phyloP scores from a whole-genome alignment of 2,888 invertebrate species.

The Mesochorus sp. region DNA sequence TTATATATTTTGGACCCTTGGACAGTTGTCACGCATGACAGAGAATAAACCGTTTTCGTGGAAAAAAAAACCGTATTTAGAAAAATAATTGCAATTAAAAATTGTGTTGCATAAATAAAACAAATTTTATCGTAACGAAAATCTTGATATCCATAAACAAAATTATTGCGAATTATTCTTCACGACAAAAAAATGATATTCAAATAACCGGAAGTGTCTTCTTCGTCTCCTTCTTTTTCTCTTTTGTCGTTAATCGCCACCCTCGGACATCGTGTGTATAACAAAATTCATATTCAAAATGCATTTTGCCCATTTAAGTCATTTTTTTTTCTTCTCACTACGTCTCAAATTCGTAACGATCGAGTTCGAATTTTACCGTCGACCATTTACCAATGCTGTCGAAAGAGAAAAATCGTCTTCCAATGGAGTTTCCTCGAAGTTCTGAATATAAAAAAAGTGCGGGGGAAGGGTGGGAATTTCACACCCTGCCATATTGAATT shows the following conservation, averaged over 20 bases:
- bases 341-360: constrained; percentile 5
- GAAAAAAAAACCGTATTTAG: not conserved
- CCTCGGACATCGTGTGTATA: too few relatives aligned
- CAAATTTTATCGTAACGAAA: too few relatives aligned
- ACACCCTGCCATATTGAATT: constrained; percentile 42
- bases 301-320: not conserved
- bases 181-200: too few relatives aligned
- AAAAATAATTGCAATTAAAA: too few relatives aligned
- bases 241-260: too few relatives aligned
- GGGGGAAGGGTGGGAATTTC: constrained; percentile 13
- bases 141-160: too few relatives aligned
- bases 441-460: not conserved
- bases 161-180: too few relatives aligned
- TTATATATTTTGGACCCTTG: not conserved
- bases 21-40: not conserved
- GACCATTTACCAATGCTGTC: not conserved
- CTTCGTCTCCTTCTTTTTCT: too few relatives aligned
- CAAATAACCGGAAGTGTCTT: too few relatives aligned
- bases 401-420: constrained; percentile 3
- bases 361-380: constrained; percentile 23
- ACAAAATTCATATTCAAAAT: constrained; percentile 8
- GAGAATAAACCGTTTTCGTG: not conserved
- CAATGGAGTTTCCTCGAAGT: constrained; percentile 18
- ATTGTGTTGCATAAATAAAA: not conserved
- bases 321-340: not conserved